phyloP scores from a whole-genome alignment of 2,113 vertebrate genomes.

The Trematomus loennbergii region DNA sequence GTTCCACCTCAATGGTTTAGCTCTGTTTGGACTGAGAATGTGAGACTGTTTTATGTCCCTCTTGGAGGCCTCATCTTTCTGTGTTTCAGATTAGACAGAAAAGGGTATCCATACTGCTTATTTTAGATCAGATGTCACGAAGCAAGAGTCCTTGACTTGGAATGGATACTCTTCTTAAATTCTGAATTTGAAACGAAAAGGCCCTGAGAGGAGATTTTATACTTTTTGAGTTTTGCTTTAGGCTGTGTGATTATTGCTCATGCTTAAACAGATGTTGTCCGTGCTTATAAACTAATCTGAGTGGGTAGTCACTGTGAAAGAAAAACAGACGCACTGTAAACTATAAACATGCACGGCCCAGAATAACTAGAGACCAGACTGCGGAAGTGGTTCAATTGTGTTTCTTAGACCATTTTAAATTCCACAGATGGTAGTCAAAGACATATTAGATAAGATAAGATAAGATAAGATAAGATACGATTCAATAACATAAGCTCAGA shows the following conservation, averaged over 20 bases:
- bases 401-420: no score
- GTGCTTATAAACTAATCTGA: background rate
- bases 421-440: no score
- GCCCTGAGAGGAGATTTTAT: background rate
- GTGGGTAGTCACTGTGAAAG: constrained; percentile 4
- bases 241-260: background rate
- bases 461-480: no score
- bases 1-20: constrained; percentile 14
- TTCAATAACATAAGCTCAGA: no score
- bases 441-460: no score
- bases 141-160: background rate
- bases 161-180: background rate
- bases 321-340: constrained; percentile 2
- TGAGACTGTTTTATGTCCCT: constrained; percentile 20
- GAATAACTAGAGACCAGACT: background rate
- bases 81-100: background rate
- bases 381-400: no score
- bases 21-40: background rate
- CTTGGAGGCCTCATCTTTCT: constrained; percentile 9
- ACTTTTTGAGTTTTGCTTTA: constrained; percentile 10
- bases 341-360: background rate
- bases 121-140: constrained; percentile 3
- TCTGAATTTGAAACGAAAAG: background rate
- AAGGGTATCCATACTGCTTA: background rate
- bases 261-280: constrained; percentile 10